A percentile compares a stretch with the other conserved stretches of the same genome.
These are phyloP conservation scores for Furcifer pardalis DNA, from an alignment of 2,797 vertebrate species.

Conservation along the genomic window DNA sequence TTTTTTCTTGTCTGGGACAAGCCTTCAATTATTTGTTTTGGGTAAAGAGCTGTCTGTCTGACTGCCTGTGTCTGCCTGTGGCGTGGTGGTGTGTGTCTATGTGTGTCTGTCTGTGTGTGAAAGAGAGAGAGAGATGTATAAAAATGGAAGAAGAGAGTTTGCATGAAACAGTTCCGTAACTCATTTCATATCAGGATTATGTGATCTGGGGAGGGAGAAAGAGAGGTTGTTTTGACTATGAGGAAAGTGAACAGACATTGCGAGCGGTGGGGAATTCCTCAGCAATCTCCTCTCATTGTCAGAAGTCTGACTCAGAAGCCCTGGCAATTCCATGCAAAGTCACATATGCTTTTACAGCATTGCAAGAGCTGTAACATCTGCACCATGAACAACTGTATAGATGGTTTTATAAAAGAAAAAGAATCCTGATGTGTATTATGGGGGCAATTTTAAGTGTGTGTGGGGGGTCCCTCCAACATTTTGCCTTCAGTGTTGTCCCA, in stretches of 20 bases:
- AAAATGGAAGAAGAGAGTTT: not conserved
- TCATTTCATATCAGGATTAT: slow-evolving; percentile 18
- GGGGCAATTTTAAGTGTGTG: not conserved
- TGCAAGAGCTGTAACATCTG: not conserved
- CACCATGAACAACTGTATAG: not conserved
- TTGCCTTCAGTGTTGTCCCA: not conserved
- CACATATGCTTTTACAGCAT: not conserved
- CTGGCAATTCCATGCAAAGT: slow-evolving; percentile 17
- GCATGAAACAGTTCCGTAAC: not conserved
- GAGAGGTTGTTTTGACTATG: not conserved
- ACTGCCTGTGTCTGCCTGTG: too few species aligned
- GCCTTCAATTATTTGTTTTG: not conserved
- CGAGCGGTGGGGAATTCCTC: slow-evolving; percentile 3
- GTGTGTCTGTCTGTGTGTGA: too few species aligned
- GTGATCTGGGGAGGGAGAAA: not conserved
- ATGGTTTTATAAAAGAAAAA: not conserved
- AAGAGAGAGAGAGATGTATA: not conserved
- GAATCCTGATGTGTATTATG: not conserved
- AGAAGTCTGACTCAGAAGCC: slow-evolving; percentile 8
- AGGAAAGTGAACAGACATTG: slow-evolving; percentile 11
- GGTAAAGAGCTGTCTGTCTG: too few species aligned
- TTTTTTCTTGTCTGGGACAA: too few species aligned
- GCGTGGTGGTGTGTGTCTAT: too few species aligned
- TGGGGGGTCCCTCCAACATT: not conserved
- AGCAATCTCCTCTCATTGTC: not conserved